Percentiles rank a stretch among this genome's conserved stretches.
Conservation (phyloP, 2,888 invertebrate genomes). For the Azorinus chamasolen region DNA sequence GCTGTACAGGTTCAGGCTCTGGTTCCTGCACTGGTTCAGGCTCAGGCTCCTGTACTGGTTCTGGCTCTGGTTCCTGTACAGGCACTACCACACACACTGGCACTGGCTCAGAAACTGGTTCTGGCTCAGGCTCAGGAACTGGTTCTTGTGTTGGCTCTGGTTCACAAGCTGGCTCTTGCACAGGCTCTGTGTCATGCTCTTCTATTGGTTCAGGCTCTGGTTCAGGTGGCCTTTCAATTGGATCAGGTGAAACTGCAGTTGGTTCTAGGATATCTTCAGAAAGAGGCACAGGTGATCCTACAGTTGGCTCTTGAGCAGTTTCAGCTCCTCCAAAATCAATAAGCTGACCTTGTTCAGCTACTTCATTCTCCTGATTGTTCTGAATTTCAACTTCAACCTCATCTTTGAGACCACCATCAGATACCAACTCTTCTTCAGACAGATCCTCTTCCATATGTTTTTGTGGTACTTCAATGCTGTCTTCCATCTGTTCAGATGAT, state of each 20-base stretch:
- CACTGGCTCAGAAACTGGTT: slow-evolving; percentile 13
- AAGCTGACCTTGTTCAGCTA: slow-evolving; percentile 37
- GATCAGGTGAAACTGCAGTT: slow-evolving; percentile 13
- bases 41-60: slow-evolving; percentile 17
- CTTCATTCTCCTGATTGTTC: slow-evolving; percentile 45
- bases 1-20: background rate
- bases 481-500: slow-evolving; percentile 23
- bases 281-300: no score
- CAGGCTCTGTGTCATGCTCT: background rate
- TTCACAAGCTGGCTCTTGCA: slow-evolving; percentile 4
- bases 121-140: slow-evolving; percentile 7
- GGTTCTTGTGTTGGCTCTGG: slow-evolving; percentile 2
- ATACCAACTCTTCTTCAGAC: slow-evolving; percentile 62
- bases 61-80: slow-evolving; percentile 23
- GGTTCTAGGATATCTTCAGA: slow-evolving; percentile 1
- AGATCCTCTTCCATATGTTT: slow-evolving; percentile 18
- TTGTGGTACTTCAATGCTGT: background rate
- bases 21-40: slow-evolving; percentile 15
- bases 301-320: background rate
- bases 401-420: slow-evolving; percentile 55
- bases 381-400: slow-evolving; percentile 48
- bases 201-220: slow-evolving; percentile 13
- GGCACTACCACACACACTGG: slow-evolving; percentile 22
- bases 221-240: slow-evolving; percentile 13
- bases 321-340: slow-evolving; percentile 48